Evolutionary conservation across 2,888 invertebrate species (phyloP), one percentile per base, ranked within the genome.

Genomic region (Epinotia bilunana): DNA sequence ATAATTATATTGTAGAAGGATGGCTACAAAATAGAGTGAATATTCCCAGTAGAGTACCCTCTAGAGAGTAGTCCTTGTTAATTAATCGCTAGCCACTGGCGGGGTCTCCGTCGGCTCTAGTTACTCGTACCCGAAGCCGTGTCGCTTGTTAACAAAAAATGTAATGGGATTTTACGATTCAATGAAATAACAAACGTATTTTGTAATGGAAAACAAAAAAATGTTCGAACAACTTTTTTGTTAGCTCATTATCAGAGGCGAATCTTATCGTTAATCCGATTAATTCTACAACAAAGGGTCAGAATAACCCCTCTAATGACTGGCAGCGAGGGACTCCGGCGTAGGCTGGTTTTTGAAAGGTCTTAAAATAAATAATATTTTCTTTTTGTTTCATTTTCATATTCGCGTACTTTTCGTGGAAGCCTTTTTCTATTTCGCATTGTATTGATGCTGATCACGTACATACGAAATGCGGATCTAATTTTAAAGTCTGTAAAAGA

Each of bases 1-100:
- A 87, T 88, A 86, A 88, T 87, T 86, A 88, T 88, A 86, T 87
- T 79, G 82, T 80, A 84, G 83, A 86, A 85, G 86, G 86, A 84
- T 85, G 83, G 83, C 83, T 84, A 82, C 78, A 81, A 79, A 80
- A 83, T 78, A 83, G 83, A 85, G 85, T 86, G 84, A 86, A 88
- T 89, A 87, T 87, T 86, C 83, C 76, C 76, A 75, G 79, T 79
- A 83, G 79, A 81, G 83, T 81, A 80, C 83, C 82, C 88, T 82
- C 87, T 81, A 79, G 85, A 84, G 88, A 83, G 82, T 81, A 85
- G 86, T 86, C 84, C 81, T 79, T 84, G 86, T 86, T 89, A 89
- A 90, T 89, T 89, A 88, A 88, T 89, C 84, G 86, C 79, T 80
- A 28, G 1, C 80, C 86, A 86, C 86, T 87, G 87, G 84, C 84